Evolutionary conservation across 2,888 invertebrate genomes (phyloP).

Genomic region (Drosophila neotestacea): DNA sequence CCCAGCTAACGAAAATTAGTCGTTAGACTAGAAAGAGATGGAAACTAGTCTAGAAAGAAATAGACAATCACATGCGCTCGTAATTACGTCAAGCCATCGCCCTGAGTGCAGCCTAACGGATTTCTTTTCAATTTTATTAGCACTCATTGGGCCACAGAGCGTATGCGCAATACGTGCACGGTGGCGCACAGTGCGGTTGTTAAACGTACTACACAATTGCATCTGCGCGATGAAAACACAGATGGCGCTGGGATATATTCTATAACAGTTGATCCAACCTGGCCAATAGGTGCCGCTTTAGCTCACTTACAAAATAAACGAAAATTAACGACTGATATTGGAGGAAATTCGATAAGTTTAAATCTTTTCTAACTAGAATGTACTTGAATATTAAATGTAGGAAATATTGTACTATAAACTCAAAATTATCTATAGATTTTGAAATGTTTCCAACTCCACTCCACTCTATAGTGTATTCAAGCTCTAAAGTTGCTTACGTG

Average conservation of each 20-base stretch:
- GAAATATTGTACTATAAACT: no score
- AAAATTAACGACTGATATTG: background rate
- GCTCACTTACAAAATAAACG: background rate
- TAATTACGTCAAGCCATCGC: slow-evolving; percentile 38
- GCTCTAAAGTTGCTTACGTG: no score
- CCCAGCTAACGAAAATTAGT: slow-evolving; percentile 50
- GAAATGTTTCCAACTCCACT: no score
- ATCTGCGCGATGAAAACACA: background rate
- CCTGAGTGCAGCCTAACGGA: slow-evolving; percentile 15
- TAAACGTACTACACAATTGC: background rate
- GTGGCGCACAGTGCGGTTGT: slow-evolving; percentile 7
- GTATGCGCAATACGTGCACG: slow-evolving; percentile 4
- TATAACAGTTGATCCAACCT: background rate
- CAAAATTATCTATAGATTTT: no score
- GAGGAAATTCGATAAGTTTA: no score
- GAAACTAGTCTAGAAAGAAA: slow-evolving; percentile 5
- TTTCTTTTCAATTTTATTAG: background rate
- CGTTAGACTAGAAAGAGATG: slow-evolving; percentile 10
- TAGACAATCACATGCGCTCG: slow-evolving; percentile 1
- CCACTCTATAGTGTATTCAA: no score
- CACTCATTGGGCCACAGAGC: background rate
- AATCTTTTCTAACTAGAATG: no score
- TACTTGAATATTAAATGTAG: no score
- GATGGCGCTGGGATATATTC: background rate
- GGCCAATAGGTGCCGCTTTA: slow-evolving; percentile 28